phyloP scores from a whole-genome alignment of 1,140 invertebrate species.

The Aphis craccivora region DNA sequence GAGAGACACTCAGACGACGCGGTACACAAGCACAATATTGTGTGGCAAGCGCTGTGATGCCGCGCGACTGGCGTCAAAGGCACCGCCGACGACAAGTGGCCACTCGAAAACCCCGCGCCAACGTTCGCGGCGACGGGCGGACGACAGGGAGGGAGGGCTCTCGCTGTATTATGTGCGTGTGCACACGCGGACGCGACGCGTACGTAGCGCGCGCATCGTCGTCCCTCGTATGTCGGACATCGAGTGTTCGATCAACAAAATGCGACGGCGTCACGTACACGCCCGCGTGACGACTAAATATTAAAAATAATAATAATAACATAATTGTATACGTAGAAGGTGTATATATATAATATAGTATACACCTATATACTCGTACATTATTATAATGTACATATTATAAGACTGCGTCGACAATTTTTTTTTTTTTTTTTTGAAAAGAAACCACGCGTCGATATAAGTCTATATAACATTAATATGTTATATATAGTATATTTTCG shows the following conservation, averaged over 20 bases:
- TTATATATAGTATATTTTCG: neutral
- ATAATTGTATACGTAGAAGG: neutral
- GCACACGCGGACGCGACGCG: neutral
- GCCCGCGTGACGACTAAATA: neutral
- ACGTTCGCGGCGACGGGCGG: neutral
- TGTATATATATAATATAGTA: too few species aligned
- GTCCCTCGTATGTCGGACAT: neutral
- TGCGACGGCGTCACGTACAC: neutral
- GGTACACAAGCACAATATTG: neutral
- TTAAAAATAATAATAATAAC: neutral
- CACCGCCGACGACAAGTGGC: constrained; percentile 51
- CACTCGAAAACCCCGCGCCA: neutral
- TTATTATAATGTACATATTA: neutral
- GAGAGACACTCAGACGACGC: neutral
- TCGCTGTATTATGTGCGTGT: too few species aligned
- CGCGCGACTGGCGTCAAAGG: constrained; percentile 51
- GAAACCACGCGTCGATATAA: neutral
- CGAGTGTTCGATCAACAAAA: constrained; percentile 56
- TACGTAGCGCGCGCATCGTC: neutral
- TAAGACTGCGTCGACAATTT: neutral
- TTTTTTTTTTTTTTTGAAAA: neutral
- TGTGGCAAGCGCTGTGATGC: neutral
- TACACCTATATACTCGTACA: too few species aligned
- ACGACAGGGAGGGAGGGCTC: neutral
- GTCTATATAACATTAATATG: neutral